Percentiles rank a stretch among this genome's conserved stretches.
Evolutionary conservation across 2,888 invertebrate genomes (phyloP).

Genomic region (Xiphydria camelus): DNA sequence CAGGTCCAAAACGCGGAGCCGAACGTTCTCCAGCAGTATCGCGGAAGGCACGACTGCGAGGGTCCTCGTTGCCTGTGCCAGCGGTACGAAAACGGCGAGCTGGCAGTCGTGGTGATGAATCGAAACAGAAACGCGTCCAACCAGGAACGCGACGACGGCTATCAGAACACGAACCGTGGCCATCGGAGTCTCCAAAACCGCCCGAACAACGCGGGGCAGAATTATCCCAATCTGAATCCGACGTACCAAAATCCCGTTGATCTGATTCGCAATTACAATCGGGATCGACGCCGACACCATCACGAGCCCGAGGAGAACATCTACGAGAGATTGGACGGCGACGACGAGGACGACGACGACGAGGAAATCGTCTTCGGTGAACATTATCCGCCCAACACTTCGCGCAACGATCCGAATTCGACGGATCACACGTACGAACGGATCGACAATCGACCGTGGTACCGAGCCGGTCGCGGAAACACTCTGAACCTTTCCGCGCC

Average conservation of each 20-base stretch:
- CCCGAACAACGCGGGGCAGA: slow-evolving; percentile 22
- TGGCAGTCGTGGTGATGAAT: slow-evolving; percentile 48
- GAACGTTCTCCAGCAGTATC: slow-evolving; percentile 29
- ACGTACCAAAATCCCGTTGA: slow-evolving; percentile 50
- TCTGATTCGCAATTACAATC: slow-evolving; percentile 36
- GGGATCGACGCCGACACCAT: slow-evolving; percentile 51
- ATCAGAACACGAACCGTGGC: slow-evolving; percentile 39
- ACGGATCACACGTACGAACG: slow-evolving; percentile 49
- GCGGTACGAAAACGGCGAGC: slow-evolving; percentile 51
- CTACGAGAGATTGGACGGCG: slow-evolving; percentile 53
- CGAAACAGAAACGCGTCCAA: slow-evolving; percentile 43
- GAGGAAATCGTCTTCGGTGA: slow-evolving; percentile 24
- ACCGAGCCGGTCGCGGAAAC: slow-evolving; percentile 24
- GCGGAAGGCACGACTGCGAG: slow-evolving; percentile 44
- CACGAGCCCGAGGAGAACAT: slow-evolving; percentile 56
- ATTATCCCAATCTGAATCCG: slow-evolving; percentile 43
- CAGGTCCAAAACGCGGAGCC: slow-evolving; percentile 37
- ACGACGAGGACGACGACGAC: slow-evolving; percentile 55
- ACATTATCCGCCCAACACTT: background rate
- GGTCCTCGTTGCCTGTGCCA: slow-evolving; percentile 49
- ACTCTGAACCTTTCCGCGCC: slow-evolving; percentile 28
- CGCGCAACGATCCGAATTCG: slow-evolving; percentile 48
- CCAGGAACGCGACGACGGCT: slow-evolving; percentile 29
- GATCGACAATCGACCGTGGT: slow-evolving; percentile 42
- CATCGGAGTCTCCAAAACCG: slow-evolving; percentile 33